Base-by-base conservation (phyloP, 1,140 invertebrate genomes). In the Luehdorfia chinensis region DNA sequence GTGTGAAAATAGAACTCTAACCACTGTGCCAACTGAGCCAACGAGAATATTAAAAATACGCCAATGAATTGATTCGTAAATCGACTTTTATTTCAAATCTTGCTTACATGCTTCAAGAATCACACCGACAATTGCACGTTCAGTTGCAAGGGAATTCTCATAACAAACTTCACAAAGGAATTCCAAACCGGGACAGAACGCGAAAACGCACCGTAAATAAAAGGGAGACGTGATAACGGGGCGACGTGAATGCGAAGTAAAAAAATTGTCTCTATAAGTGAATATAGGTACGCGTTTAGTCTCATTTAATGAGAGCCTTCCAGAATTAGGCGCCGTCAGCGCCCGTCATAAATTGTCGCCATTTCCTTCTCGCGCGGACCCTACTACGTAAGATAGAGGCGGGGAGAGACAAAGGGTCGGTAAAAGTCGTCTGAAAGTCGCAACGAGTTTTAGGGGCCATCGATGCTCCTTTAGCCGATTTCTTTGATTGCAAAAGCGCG, bases 291-390 rank as follows among this genome's bases (percentile, higher is more conserved):
- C 55, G 49, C 70, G 62, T 75, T 75, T 75, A 75, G 69, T 59
- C 64, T 53, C 53, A 43, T 77, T 75, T 83, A 83, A 83, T 78
- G 78, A 83, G 75, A 66, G 52, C 39, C 50, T 58, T 50, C 49
- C 53, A 47, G 70, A 78, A 81, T 81, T 78, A 78, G 71, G 55
- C 59, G 66, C 51, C 66, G 74, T 72, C 67, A 66, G 67, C 53
- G 48, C 47, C 68, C 59, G 51, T 75, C 78, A 72, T 83, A 83
- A 79, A 83, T 79, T 81, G 77, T 77, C 70, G 64, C 72, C 63
- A 61, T 68, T 74, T 55, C 55, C n/a, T n/a, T n/a, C n/a, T n/a
- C n/a, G n/a, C n/a, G n/a, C 55, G 43, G 33, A 47, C 45, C n/a
- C 34, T 48, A 15, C n/a, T n/a, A n/a, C n/a, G n/a, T n/a, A 5